Evolutionary conservation across 2,113 vertebrate genomes (phyloP), one percentile per base, ranked within the genome.

Genomic region (Bubalus kerabau): DNA sequence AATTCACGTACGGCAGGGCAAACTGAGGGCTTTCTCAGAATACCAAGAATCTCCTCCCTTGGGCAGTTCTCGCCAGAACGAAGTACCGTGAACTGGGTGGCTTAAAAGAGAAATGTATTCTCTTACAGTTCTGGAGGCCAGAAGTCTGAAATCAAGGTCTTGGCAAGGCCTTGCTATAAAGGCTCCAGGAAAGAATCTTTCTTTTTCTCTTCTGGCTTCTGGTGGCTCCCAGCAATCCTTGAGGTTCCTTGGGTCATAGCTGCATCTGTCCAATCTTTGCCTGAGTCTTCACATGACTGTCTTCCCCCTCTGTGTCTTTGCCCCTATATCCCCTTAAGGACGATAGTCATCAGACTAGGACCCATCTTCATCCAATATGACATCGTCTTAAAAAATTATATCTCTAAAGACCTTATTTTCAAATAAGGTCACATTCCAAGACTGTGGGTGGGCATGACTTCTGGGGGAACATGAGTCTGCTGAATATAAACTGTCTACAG

Each of bases 1-100:
- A 82, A 23, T 19, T 12, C 11, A 1, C 6, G 3, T 0, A 28
- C 8, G 6, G 12, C 36, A 17, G 57, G 7, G 7, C 21, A 0
- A 19, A 43, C 2, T 12, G 56, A 15, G 71, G 30, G 15, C 19
- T 81, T 93, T 88, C n/a, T 81, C 40, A 7, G 13, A 90, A 36
- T 2, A 21, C 17, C 76, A 59, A 52, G 50, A 19, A 12, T 30
- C 6, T 30, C 28, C 46, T 8, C 21, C 50, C 13, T 24, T 7
- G 81, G 59, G 67, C 3, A 6, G 36, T 19, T 28, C 76, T 28
- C n/a, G 32, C 62, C 0, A 36, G 28, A 21, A 26, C 17, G 56
- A 64, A 71, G 50, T 48, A 24, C 40, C 24, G 0, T 7, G 6
- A 56, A 57, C 14, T 8, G 8, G 7, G 52, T 19, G 36, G 36